Evolutionary conservation across 2,797 vertebrate species (phyloP).

Genomic region (Coregonus sp.): DNA sequence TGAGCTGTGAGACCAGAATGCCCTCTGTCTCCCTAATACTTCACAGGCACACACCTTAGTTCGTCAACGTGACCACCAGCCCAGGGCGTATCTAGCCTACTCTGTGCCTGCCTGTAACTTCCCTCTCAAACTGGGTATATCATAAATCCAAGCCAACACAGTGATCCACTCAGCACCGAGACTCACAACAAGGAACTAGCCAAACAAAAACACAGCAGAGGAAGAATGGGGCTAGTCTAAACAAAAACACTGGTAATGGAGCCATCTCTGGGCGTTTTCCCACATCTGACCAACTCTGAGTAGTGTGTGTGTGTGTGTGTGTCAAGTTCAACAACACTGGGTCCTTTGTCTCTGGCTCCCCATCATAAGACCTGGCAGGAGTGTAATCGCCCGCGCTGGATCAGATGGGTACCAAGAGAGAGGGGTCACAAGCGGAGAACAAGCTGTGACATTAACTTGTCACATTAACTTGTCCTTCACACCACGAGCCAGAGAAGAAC

Average conservation of each 20-base stretch:
- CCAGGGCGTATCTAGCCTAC: not conserved
- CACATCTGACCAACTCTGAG: not conserved
- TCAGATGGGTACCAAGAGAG: not conserved
- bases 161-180: not conserved
- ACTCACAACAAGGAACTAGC: not conserved
- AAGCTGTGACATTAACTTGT: not conserved
- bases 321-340: not conserved
- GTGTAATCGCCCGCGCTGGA: not conserved
- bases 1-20: no score
- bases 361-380: not conserved
- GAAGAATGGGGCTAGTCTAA: not conserved
- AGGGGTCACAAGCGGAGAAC: not conserved
- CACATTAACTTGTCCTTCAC: not conserved
- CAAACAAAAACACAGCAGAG: not conserved
- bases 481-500: not conserved
- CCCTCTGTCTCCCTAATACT: no score
- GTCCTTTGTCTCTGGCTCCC: not conserved
- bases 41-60: no score
- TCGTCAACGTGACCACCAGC: not conserved
- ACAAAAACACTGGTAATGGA: not conserved
- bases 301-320: not conserved
- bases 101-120: not conserved
- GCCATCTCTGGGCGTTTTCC: not conserved
- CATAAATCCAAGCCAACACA: not conserved
- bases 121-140: not conserved